A percentile compares a stretch with the other conserved stretches of the same genome.
These are phyloP conservation scores for Volucella inflata DNA, from an alignment of 2,888 invertebrate genomes.

Conservation along the genomic window DNA sequence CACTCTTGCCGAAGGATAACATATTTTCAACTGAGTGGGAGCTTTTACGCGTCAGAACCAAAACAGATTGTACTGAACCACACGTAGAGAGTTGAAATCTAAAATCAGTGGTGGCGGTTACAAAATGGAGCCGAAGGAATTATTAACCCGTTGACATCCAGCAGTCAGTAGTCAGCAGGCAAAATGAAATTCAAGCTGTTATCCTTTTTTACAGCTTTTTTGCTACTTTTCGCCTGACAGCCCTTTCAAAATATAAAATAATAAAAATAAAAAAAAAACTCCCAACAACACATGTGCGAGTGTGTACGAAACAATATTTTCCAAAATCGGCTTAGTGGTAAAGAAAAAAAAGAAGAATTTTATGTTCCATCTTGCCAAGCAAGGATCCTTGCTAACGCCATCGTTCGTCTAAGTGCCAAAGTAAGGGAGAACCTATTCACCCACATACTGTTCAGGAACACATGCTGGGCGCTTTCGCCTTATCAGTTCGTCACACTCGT, in stretches of 20 bases:
- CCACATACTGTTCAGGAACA: slow-evolving; percentile 81
- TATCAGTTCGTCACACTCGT: slow-evolving; percentile 75
- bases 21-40: slow-evolving; percentile 68
- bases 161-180: slow-evolving; percentile 67
- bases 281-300: slow-evolving; percentile 69
- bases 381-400: slow-evolving; percentile 46
- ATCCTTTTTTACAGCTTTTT: slow-evolving; percentile 74
- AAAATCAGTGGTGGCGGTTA: slow-evolving; percentile 25
- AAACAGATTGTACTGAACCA: slow-evolving; percentile 63
- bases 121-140: slow-evolving; percentile 70
- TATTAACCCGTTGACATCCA: slow-evolving; percentile 75
- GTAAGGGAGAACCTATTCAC: slow-evolving; percentile 67
- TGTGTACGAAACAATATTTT: slow-evolving; percentile 81
- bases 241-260: slow-evolving; percentile 36
- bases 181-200: slow-evolving; percentile 73
- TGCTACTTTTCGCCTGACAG: slow-evolving; percentile 57
- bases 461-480: slow-evolving; percentile 81
- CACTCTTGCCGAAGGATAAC: slow-evolving; percentile 63
- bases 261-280: slow-evolving; percentile 27
- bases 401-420: slow-evolving; percentile 29
- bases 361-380: slow-evolving; percentile 49
- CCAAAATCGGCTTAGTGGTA: slow-evolving; percentile 82
- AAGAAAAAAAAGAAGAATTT: slow-evolving; percentile 52
- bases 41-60: slow-evolving; percentile 73
- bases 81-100: slow-evolving; percentile 16